Evolutionary conservation across 2,797 vertebrate genomes (phyloP), one percentile per base, ranked within the genome.

Genomic region (Hypotaenidia philippensis): DNA sequence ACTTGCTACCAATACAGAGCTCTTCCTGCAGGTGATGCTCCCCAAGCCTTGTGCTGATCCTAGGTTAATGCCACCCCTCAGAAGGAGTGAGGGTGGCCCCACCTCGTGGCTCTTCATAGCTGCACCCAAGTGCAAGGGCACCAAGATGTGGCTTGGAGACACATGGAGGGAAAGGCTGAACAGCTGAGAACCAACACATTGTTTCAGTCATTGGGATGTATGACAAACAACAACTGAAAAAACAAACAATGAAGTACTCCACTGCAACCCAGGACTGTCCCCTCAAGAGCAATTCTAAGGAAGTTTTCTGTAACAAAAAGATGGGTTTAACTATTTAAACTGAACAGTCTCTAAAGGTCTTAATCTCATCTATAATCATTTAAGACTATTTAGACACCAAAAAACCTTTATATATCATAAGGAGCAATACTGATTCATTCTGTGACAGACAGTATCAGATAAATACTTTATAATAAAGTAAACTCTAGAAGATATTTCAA

Each of bases 301-400:
- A 79, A 88, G 65, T 65, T 10, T 41, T 65, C 26, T 78, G 49
- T 63, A 80, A 75, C 40, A 83, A 87, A 79, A 83, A 57, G 20
- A 3, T 61, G 32, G 2, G 32, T 89, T 93, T 76, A 63, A 22
- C 22, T 57, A n/a, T 68, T 87, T 74, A 70, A 89, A 83, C 26
- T 47, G 23, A 89, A 70, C 27, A 47, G 36, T 64, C 32, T 74
- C 41, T 85, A 72, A 77, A 91, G 52, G 52, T 9, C 19, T 88
- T 90, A 47, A 71, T 78, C 60, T 80, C 19, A 60, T 83, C 80
- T 91, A 31, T 14, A 89, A 41, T 27, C 90, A 79, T 56, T 83
- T 66, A 91, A 70, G 8, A 65, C 55, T 49, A 61, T 59, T 78
- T 68, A 87, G 70, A 47, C 16, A 40, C 22, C 44, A n/a, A 55